Base-by-base conservation (phyloP, 1,140 invertebrate species). In the Babylonia areolata region DNA sequence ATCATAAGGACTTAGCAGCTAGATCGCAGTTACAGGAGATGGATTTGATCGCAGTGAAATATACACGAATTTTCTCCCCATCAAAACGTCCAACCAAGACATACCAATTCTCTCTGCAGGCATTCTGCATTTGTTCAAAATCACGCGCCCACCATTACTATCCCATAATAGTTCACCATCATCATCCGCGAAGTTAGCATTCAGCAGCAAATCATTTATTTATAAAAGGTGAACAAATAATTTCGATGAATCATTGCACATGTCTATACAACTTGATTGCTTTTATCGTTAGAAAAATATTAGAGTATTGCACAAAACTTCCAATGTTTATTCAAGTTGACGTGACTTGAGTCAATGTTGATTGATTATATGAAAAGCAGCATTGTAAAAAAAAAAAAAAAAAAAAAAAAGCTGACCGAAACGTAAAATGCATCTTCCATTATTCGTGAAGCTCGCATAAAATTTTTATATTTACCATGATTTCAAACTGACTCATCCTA, bases 131-230 rank as follows among this genome's bases (percentile, higher is more conserved):
- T 95, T 95, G 95, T 96, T 96, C 95, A 96, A 96, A 96, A 96
- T 96, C 95, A 96, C 96, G 96, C 96, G 96, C 96, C 95, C 95
- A 96, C 95, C 95, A 96, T 96, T 96, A 95, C 95, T 95, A 94
- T 95, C 95, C 95, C 95, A 95, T 92, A 95, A 94, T 91, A 87
- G 69, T 92, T 78, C 87, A 58, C 88, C 58, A 81, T 81, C 69
- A 84, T 85, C 64, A 77, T 85, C 78, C 78, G 78, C 78, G 78
- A 80, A 80, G 78, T 42, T 17, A 35, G 33, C 17, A 28, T 54
- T 46, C 78, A 31, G 78, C 40, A 80, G 78, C 23, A 31, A 80
- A 80, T 80, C 2, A 23, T 23, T 77, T 77, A 77, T 73, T 73
- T 35, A 64, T 64, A 28, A 64, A 9, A 64, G 3, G 28, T 23